A percentile compares a stretch with the other conserved stretches of the same genome.
Evolutionary conservation across 2,797 vertebrate species (phyloP).

Genomic region (Helicolenus hilgendorfi): DNA sequence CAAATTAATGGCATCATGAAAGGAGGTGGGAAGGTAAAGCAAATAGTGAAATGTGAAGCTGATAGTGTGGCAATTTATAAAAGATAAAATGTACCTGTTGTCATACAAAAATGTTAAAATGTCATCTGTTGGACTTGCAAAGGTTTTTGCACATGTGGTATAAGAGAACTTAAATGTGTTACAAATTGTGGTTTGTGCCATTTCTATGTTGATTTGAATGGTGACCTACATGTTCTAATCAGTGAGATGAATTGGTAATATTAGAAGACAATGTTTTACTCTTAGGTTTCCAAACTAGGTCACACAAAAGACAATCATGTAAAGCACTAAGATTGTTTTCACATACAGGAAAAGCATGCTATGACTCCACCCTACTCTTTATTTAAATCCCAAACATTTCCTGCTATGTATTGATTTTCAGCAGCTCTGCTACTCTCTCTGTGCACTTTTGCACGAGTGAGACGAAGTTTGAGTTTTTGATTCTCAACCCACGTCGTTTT

Average conservation of each 20-base stretch:
- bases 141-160: background rate
- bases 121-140: background rate
- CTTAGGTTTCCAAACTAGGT: background rate
- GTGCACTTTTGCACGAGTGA: background rate
- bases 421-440: background rate
- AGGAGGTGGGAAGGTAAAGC: background rate
- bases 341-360: background rate
- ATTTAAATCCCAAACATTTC: conserved; percentile 19
- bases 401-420: background rate
- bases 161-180: background rate
- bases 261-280: background rate
- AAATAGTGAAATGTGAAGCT: background rate
- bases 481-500: background rate
- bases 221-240: background rate
- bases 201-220: background rate
- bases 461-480: background rate
- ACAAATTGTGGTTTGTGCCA: background rate
- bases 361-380: conserved; percentile 13
- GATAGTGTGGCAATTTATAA: background rate
- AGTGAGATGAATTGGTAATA: background rate
- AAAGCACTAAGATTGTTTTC: background rate
- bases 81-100: background rate
- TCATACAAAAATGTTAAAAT: background rate
- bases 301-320: background rate
- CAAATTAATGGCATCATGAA: background rate